Evolutionary conservation across 2,888 invertebrate genomes (phyloP).

Genomic region (Melipona beecheii): DNA sequence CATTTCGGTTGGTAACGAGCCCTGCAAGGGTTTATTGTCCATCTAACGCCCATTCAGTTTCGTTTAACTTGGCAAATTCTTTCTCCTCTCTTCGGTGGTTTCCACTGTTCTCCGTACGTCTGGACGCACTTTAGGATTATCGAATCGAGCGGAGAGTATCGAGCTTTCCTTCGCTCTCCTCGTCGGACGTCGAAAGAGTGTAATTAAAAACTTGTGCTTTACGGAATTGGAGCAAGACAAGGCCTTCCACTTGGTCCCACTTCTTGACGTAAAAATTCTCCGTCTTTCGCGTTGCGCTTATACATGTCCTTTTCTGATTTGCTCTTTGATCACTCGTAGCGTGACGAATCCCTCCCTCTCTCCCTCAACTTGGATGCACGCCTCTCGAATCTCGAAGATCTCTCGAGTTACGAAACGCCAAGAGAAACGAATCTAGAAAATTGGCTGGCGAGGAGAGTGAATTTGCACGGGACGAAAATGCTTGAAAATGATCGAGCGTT

Average conservation of each 20-base stretch:
- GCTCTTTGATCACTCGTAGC: too few relatives aligned
- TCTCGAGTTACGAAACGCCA: not conserved
- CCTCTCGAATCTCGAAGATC: too few relatives aligned
- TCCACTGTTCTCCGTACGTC: too few relatives aligned
- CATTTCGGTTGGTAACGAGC: conserved; percentile 31
- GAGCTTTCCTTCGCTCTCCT: not conserved
- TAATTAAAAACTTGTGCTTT: too few relatives aligned
- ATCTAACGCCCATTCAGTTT: conserved; percentile 44
- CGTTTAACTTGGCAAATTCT: conserved; percentile 22
- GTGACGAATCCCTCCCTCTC: too few relatives aligned
- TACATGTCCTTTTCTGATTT: too few relatives aligned
- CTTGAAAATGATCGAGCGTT: conserved; percentile 9
- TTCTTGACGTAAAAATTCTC: too few relatives aligned
- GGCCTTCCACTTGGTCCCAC: too few relatives aligned
- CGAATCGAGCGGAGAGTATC: not conserved
- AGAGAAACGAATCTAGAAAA: not conserved
- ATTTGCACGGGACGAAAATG: conserved; percentile 1
- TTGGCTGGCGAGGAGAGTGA: not conserved
- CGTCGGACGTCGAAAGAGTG: too few relatives aligned
- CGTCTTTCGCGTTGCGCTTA: too few relatives aligned
- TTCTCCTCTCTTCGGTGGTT: not conserved
- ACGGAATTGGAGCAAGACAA: too few relatives aligned
- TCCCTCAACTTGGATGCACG: not conserved
- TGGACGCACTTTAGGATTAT: not conserved
- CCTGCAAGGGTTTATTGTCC: not conserved